Evolutionary conservation across 1,140 invertebrate genomes (phyloP), one percentile per base, ranked within the genome.

Genomic region (Drosophila saltans): DNA sequence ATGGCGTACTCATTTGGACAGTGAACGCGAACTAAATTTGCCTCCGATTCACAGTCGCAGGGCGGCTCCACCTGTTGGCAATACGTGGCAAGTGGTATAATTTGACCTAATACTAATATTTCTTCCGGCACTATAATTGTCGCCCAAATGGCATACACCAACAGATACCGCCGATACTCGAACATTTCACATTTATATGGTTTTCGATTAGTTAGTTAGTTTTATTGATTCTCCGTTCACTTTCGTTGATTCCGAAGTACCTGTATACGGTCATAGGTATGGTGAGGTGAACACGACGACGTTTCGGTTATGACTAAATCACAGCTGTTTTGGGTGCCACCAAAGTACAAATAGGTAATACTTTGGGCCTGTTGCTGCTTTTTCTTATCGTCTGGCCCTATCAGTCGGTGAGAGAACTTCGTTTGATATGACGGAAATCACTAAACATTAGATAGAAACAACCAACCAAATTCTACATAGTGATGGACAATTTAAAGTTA

Each of bases 21-120:
- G 39, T 78, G 69, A 33, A 88, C 69, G 1, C 80, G 65, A 24
- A 88, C 80, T 24, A 84, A 67, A 28, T 88, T 89, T 4, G 70
- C 78, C 21, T 89, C 80, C 9, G 84, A 73, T n/a, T 77, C 63
- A 2, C 84, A 88, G 8, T 11, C 89, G 63, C 83, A 88, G n/a
- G 33, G 59, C 0, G 40, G 52, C 3, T 68, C 48, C 5, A 60
- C 57, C 2, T 63, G 62, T 40, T 80, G 41, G 33, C 83, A 88
- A 39, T 89, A 88, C 9, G 72, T 89, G 21, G 56, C 56, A 33
- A 88, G 65, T 11, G 83, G 83, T 36, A 88, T 78, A 57, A 88
- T 88, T 48, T 89, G 83, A 16, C 66, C 59, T 45, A 9, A 4
- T 6, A 39, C 21, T 8, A 52, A 52, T 24, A 52, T 52, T 52